Percentiles rank a stretch among this genome's conserved stretches.
Evolutionary conservation across 2,888 invertebrate genomes (phyloP).

Genomic region (Aphidoletes aphidimyza): DNA sequence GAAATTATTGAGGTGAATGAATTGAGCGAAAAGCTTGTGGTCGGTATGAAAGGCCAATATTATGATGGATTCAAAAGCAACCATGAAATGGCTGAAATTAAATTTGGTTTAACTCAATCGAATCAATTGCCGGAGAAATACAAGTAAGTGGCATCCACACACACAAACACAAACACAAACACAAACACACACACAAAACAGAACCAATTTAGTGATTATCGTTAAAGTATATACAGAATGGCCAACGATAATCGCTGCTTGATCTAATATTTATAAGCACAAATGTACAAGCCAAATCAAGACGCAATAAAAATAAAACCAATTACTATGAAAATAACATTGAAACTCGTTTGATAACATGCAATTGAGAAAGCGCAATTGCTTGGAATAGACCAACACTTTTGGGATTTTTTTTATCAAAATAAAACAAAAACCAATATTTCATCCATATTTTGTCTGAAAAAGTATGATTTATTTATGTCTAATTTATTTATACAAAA

Average conservation of each 20-base stretch:
- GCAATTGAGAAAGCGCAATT: too few species aligned
- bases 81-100: constrained; percentile 71
- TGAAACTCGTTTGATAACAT: not conserved
- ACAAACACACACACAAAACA: not conserved
- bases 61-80: not conserved
- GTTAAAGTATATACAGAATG: too few species aligned
- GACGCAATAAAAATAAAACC: not conserved
- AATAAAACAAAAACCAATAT: not conserved
- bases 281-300: not conserved
- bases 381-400: too few species aligned
- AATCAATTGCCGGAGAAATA: constrained; percentile 85
- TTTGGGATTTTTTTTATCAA: not conserved
- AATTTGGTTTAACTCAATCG: constrained; percentile 83
- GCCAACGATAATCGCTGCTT: not conserved
- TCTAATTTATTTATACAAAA: not conserved
- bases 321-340: not conserved
- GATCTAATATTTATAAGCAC: not conserved
- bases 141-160: constrained; percentile 73
- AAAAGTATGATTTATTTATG: not conserved
- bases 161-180: not conserved
- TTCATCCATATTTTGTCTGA: not conserved
- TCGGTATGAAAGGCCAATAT: constrained; percentile 81
- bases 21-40: constrained; percentile 86
- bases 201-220: not conserved
- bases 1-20: constrained; percentile 88